phyloP scores from a whole-genome alignment of 1,140 invertebrate genomes.

The Oppia nitens region DNA sequence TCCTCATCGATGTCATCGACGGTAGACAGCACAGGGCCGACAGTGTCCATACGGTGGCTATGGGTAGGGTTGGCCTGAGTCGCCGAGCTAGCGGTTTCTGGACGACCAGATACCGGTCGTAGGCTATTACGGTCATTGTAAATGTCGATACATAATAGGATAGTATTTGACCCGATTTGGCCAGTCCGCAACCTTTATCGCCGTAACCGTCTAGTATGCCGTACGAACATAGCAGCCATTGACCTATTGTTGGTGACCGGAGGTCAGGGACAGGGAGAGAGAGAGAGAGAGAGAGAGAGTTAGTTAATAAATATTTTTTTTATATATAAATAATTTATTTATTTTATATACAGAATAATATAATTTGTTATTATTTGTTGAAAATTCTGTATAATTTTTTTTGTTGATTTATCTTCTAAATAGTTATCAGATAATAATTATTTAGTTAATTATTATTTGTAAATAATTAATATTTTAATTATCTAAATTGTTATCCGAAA shows the following conservation, averaged over 20 bases:
- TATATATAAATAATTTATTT: no score
- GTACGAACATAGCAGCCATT: constrained; percentile 7
- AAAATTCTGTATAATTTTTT: no score
- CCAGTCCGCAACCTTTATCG: not conserved
- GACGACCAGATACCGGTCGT: constrained; percentile 35
- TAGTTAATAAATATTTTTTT: no score
- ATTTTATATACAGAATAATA: no score
- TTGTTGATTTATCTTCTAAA: no score
- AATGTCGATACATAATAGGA: constrained; percentile 35
- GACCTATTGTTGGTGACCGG: not conserved
- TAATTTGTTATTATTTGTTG: no score
- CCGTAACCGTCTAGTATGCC: not conserved
- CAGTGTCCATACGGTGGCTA: constrained; percentile 33
- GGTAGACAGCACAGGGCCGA: constrained; percentile 33
- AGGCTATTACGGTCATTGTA: constrained; percentile 35
- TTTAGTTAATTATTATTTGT: no score
- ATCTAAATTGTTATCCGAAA: no score
- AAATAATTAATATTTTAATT: no score
- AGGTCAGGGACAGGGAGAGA: not conserved
- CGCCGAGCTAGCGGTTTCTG: constrained; percentile 32
- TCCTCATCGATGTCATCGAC: constrained; percentile 31
- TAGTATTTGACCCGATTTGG: constrained; percentile 3
- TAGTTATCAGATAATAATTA: no score
- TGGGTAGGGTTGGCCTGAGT: constrained; percentile 28
- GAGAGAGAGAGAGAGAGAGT: no score